phyloP scores from a whole-genome alignment of 2,888 invertebrate species.

The Eupithecia exiguata region DNA sequence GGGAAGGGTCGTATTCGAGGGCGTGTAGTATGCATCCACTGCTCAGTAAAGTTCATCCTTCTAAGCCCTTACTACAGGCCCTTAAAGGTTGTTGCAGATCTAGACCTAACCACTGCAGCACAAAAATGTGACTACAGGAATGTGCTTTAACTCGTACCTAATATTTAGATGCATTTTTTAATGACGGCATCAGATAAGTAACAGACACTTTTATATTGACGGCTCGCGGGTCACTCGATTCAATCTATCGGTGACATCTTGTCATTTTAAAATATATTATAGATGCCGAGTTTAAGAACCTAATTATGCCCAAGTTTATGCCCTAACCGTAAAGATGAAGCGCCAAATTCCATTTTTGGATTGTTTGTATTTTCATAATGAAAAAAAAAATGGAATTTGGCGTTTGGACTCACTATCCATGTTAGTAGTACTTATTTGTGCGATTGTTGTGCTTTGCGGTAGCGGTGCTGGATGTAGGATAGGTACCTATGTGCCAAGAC shows the following conservation, averaged over 20 bases:
- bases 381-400: no score
- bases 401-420: no score
- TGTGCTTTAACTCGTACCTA: not conserved
- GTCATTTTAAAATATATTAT: no score
- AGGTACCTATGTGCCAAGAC: not conserved
- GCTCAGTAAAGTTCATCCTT: slow-evolving; percentile 73
- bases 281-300: no score
- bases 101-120: not conserved
- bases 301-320: no score
- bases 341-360: no score
- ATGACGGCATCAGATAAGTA: not conserved
- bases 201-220: no score
- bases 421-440: no score
- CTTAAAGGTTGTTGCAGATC: slow-evolving; percentile 2
- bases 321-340: no score
- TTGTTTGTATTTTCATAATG: no score
- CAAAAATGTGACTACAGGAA: not conserved
- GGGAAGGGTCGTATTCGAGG: slow-evolving; percentile 81
- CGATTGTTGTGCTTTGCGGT: not conserved
- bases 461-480: not conserved
- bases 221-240: no score
- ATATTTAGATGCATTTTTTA: not conserved
- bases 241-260: no score
- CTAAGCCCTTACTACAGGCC: slow-evolving; percentile 69
- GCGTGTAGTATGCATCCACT: slow-evolving; percentile 76